A percentile compares a stretch with the other conserved stretches of the same genome.
Evolutionary conservation across 53 echinoderm and acorn worm species (phyloP).

Genomic region (Echinometra lucunter): DNA sequence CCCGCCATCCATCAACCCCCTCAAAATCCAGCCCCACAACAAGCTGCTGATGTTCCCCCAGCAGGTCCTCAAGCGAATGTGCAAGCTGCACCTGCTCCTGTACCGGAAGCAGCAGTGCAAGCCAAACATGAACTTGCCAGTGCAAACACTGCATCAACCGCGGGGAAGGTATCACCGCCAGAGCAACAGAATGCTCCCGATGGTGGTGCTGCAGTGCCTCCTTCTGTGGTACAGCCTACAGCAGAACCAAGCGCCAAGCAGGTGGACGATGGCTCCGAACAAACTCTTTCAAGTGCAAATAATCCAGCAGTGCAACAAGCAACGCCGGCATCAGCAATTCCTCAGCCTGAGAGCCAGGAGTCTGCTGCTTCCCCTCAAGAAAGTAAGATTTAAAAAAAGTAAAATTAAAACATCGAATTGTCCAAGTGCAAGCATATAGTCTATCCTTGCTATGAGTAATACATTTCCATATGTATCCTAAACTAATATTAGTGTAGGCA

Average conservation of each 20-base stretch:
- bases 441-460: background rate
- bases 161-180: background rate
- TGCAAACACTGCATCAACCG: background rate
- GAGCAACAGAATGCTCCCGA: slow-evolving; percentile 10
- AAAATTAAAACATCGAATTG: too few relatives aligned
- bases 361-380: background rate
- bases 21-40: slow-evolving; percentile 32
- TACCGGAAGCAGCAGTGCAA: slow-evolving; percentile 2
- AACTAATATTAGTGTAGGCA: too few relatives aligned
- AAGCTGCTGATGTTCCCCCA: background rate
- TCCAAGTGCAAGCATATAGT: background rate
- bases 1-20: background rate
- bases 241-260: background rate
- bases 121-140: slow-evolving; percentile 42
- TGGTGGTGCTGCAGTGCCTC: background rate
- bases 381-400: slow-evolving; percentile 39
- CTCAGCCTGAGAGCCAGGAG: slow-evolving; percentile 38
- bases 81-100: slow-evolving; percentile 20
- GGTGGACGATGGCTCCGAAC: background rate
- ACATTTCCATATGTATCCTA: too few relatives aligned
- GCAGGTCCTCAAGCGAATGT: slow-evolving; percentile 41
- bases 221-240: background rate
- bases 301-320: slow-evolving; percentile 35
- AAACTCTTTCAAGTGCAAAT: slow-evolving; percentile 52
- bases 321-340: slow-evolving; percentile 38